Base-by-base conservation (phyloP, 2,888 invertebrate genomes). In the Ochropleura plecta region DNA sequence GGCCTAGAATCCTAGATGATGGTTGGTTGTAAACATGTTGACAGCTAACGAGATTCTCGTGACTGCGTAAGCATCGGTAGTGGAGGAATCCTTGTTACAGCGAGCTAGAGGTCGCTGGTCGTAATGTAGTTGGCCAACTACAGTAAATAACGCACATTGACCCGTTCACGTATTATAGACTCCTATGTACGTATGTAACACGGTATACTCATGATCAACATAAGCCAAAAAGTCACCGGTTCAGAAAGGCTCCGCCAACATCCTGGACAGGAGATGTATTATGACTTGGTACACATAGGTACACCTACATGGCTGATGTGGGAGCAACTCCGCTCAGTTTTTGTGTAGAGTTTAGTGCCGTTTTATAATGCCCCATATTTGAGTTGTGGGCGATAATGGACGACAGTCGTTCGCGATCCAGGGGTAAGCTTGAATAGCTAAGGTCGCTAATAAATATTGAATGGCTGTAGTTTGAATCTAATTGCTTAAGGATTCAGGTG, bases 1-100 rank as follows among this genome's bases (percentile, higher is more conserved):
- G 48, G n/a, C 30, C 44, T 57, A 16, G 40, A 53, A 16, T 20
- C 12, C 53, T 20, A 57, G 60, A 57, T 18, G 48, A 20, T 18
- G 44, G 48, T 49, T 40, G 10, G 9, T 57, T 40, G 49, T 51
- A 71, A 71, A 60, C 73, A 62, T 73, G 60, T 72, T 72, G 51
- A 51, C 40, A 44, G 6, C 60, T 30, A 57, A 30, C 57, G 30
- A 7, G 57, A 57, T 7, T 57, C 55, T 30, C n/a, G n/a, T 53
- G 18, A 18, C 16, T 18, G 8, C 18, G 53, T n/a, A 1, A 10
- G 10, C n/a, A n/a, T 53, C n/a, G 53, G n/a, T 53, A n/a, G 10
- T 53, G 10, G n/a, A n/a, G n/a, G n/a, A 10, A 14, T 14, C 7
- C 57, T 30, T 57, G 57, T 14, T 14, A 30, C 57, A 57, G 30